Evolutionary conservation across 2,797 vertebrate species (phyloP).

Genomic region (Zonotrichia albicollis): DNA sequence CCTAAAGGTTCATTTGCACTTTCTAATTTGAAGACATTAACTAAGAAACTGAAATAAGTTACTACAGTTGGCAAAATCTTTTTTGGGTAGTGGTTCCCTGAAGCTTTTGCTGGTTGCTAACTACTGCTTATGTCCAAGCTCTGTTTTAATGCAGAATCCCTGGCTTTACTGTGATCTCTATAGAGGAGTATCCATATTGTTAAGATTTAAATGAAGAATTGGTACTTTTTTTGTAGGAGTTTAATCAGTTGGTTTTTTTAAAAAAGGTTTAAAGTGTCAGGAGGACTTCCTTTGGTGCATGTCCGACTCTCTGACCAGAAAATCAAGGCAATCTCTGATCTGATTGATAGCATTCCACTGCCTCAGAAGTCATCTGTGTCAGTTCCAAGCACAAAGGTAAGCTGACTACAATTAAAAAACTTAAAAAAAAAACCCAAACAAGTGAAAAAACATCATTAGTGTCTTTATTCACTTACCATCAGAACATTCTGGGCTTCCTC

Average conservation of each 20-base stretch:
- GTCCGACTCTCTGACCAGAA: slow-evolving; percentile 91
- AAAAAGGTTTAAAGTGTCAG: slow-evolving; percentile 90
- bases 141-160: background rate
- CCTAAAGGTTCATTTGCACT: background rate
- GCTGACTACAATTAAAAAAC: background rate
- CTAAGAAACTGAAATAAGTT: background rate
- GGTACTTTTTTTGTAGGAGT: background rate
- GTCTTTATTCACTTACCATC: background rate
- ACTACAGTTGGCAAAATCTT: background rate
- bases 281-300: slow-evolving; percentile 90
- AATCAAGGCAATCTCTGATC: slow-evolving; percentile 81
- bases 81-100: background rate
- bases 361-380: slow-evolving; percentile 76
- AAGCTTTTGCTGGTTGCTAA: background rate
- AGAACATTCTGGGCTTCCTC: background rate
- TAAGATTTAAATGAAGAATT: background rate
- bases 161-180: background rate
- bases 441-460: background rate
- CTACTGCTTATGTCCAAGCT: background rate
- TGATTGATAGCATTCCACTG: slow-evolving; percentile 87
- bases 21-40: background rate
- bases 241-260: background rate
- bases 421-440: too few species aligned
- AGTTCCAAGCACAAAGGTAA: slow-evolving; percentile 81
- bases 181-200: background rate